Conservation (phyloP, 2,888 invertebrate species). For the Macroteleia sp. region DNA sequence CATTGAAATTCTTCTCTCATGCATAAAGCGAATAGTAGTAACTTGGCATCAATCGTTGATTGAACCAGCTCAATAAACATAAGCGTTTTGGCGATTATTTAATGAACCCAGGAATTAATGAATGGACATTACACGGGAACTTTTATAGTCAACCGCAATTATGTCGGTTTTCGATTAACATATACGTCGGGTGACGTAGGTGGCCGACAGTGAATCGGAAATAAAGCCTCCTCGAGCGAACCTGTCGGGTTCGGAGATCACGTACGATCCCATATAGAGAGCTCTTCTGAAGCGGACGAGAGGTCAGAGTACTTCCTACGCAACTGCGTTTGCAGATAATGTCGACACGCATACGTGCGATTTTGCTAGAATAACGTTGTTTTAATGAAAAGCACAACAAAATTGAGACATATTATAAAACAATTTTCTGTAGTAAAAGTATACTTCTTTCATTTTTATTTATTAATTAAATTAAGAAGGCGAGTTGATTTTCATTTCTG, state of each 20-base stretch:
- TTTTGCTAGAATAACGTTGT: not conserved
- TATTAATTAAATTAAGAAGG: too few relatives aligned
- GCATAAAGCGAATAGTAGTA: conserved; percentile 22
- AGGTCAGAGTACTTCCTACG: conserved; percentile 83
- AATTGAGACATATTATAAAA: too few relatives aligned
- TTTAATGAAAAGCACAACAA: not conserved
- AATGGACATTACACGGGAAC: conserved; percentile 53
- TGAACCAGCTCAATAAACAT: conserved; percentile 6
- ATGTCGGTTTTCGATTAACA: conserved; percentile 55
- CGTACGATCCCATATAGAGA: conserved; percentile 76
- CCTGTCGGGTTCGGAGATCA: conserved; percentile 71
- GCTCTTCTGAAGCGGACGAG: conserved; percentile 78
- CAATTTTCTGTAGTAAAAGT: too few relatives aligned
- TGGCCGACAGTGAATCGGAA: conserved; percentile 60
- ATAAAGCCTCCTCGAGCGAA: conserved; percentile 61
- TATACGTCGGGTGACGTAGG: conserved; percentile 56
- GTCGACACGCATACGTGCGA: conserved; percentile 31
- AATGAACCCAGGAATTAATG: conserved; percentile 48
- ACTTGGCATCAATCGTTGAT: conserved; percentile 19
- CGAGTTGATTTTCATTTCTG: too few relatives aligned
- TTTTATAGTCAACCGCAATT: conserved; percentile 55
- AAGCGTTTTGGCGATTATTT: conserved; percentile 30
- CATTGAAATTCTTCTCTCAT: conserved; percentile 23
- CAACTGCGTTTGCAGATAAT: conserved; percentile 57
- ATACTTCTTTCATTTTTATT: too few relatives aligned